phyloP scores from a whole-genome alignment of 2,113 vertebrate genomes.

The Anoura caudifer region DNA sequence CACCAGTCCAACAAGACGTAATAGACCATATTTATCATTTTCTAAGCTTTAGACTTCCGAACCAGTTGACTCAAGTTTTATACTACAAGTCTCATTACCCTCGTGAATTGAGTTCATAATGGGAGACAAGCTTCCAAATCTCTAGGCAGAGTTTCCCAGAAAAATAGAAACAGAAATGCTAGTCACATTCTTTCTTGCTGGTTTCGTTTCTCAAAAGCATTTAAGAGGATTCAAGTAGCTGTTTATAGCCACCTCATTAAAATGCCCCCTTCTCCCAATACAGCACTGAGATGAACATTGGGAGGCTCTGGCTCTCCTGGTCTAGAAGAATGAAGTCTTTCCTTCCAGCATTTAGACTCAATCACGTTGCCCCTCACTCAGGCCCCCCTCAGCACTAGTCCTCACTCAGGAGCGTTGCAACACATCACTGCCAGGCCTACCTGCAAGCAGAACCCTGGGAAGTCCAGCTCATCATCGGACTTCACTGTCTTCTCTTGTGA shows the following conservation, averaged over 20 bases:
- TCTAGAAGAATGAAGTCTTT: background rate
- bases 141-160: background rate
- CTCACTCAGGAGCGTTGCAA: background rate
- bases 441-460: background rate
- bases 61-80: background rate
- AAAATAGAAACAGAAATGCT: background rate
- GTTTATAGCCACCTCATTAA: background rate
- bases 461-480: background rate
- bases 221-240: background rate
- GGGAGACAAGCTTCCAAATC: background rate
- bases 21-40: constrained; percentile 1
- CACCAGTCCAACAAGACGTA: background rate
- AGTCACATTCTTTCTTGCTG: background rate
- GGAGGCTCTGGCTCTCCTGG: background rate
- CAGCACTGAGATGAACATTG: background rate
- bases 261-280: background rate
- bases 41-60: background rate
- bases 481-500: background rate
- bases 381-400: background rate
- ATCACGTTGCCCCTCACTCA: background rate
- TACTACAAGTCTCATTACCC: background rate
- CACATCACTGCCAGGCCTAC: background rate
- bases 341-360: background rate
- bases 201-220: background rate
- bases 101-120: background rate